A percentile compares a stretch with the other conserved stretches of the same genome.
Conservation (phyloP, 2,888 invertebrate species). For the Digitonthophagus gazella region DNA sequence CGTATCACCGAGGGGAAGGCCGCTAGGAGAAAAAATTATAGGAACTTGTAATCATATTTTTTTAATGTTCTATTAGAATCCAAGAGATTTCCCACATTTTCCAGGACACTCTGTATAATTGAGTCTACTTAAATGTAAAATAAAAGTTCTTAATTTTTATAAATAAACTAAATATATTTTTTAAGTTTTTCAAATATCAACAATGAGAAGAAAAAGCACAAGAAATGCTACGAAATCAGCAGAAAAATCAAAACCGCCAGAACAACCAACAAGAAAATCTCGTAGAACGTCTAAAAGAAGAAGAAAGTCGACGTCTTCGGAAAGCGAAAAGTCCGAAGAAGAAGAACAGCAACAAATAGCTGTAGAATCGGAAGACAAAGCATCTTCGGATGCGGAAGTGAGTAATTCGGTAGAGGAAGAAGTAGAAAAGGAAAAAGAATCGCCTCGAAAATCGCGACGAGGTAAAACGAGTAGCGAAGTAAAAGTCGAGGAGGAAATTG, state of each 20-base stretch:
- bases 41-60: too few relatives aligned
- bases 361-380: conserved; percentile 33
- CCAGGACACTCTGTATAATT: too few relatives aligned
- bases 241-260: conserved; percentile 55
- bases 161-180: too few relatives aligned
- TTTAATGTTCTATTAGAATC: too few relatives aligned
- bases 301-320: conserved; percentile 51
- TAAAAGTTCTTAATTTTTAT: too few relatives aligned
- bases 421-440: conserved; percentile 35
- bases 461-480: conserved; percentile 31
- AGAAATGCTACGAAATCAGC: conserved; percentile 67
- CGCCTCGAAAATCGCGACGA: conserved; percentile 51
- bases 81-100: too few relatives aligned
- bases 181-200: too few relatives aligned
- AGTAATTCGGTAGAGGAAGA: conserved; percentile 39
- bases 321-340: conserved; percentile 40
- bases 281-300: conserved; percentile 51
- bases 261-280: conserved; percentile 45
- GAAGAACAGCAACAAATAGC: conserved; percentile 28
- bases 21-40: too few relatives aligned
- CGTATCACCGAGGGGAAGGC: too few relatives aligned
- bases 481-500: conserved; percentile 42
- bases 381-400: conserved; percentile 34
- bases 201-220: conserved; percentile 72
- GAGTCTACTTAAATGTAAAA: too few relatives aligned